phyloP scores from a whole-genome alignment of 2,888 invertebrate species.

The Xestia ashworthii region DNA sequence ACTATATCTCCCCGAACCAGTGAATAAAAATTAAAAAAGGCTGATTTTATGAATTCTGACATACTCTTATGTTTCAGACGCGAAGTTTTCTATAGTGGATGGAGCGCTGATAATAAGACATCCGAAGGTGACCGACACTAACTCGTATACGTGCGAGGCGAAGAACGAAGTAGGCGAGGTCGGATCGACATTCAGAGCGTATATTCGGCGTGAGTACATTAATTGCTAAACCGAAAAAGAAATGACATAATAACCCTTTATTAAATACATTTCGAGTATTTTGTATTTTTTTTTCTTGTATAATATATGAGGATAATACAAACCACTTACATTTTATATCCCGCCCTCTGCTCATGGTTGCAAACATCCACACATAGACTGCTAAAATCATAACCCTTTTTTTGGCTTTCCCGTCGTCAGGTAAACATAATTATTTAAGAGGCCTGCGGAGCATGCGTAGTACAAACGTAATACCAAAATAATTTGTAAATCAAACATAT shows the following conservation, averaged over 20 bases:
- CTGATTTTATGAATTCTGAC: neutral
- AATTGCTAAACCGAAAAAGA: no score
- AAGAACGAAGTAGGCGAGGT: slow-evolving; percentile 33
- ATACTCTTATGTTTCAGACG: slow-evolving; percentile 29
- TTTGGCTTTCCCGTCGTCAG: neutral
- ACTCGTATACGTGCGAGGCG: slow-evolving; percentile 48
- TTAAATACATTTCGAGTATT: no score
- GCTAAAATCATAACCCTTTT: neutral
- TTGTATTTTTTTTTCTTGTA: no score
- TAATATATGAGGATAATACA: no score
- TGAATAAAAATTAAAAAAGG: neutral
- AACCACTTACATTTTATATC: neutral
- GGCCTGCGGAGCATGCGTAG: no score
- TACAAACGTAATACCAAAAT: no score
- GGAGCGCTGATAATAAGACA: slow-evolving; percentile 41
- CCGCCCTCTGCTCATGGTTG: neutral
- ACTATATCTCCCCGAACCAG: neutral
- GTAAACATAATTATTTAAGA: neutral
- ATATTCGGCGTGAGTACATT: slow-evolving; percentile 45
- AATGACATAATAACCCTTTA: no score
- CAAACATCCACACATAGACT: neutral
- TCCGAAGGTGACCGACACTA: slow-evolving; percentile 38
- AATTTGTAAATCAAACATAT: no score
- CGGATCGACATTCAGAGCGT: slow-evolving; percentile 25
- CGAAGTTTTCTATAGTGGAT: slow-evolving; percentile 38